A percentile compares a stretch with the other conserved stretches of the same genome.
These are phyloP conservation scores for Bradypodion pumilum DNA, from an alignment of 2,797 vertebrate species.

Conservation along the genomic window DNA sequence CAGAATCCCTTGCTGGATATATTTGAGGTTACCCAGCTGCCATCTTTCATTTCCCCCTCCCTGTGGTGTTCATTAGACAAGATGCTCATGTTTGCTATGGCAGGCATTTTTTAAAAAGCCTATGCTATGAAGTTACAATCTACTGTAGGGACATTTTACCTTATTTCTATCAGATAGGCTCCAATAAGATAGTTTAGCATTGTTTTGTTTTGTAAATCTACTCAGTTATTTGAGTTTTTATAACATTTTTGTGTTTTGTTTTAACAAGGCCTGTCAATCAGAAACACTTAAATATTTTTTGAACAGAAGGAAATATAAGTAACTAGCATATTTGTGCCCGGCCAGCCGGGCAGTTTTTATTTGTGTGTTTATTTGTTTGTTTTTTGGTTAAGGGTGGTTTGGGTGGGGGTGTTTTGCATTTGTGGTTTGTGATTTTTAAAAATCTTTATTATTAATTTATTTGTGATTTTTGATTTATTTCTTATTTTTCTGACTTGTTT, in stretches of 20 bases:
- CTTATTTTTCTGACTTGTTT: no score
- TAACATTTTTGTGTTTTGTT: conserved; percentile 30
- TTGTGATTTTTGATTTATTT: no score
- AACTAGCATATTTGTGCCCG: no score
- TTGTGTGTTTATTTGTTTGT: no score
- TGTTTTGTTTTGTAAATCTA: background rate
- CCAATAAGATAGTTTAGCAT: background rate
- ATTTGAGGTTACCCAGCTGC: conserved; percentile 10
- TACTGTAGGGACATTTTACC: conserved; percentile 41
- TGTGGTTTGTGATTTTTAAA: no score
- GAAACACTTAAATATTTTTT: conserved; percentile 25
- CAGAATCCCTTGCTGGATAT: conserved; percentile 17
- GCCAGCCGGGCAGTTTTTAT: no score
- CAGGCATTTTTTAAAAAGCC: conserved; percentile 49
- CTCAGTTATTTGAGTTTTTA: background rate
- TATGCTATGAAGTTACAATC: conserved; percentile 36
- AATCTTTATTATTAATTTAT: no score
- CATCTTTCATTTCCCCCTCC: conserved; percentile 22
- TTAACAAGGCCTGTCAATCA: conserved; percentile 48
- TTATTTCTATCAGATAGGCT: background rate
- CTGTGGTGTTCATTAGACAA: conserved; percentile 12
- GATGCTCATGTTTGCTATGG: conserved; percentile 34
- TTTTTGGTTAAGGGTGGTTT: no score
- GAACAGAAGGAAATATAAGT: background rate
- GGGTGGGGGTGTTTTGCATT: no score